Conservation (phyloP, 2,888 invertebrate species). For the Cerastis rubricosa region DNA sequence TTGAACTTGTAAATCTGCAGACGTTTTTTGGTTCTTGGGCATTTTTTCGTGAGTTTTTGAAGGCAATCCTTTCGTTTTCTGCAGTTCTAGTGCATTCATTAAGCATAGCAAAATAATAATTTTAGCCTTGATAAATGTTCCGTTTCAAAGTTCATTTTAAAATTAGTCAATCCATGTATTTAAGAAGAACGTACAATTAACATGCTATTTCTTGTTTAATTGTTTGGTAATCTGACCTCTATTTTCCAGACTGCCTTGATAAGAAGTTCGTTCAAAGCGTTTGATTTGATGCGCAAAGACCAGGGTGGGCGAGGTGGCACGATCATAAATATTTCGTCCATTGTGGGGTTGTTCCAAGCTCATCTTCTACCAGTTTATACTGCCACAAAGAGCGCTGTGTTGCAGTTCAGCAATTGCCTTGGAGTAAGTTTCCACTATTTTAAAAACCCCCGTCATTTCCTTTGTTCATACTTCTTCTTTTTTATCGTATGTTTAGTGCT, state of each 20-base stretch:
- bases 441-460: too few species aligned
- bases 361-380: constrained; percentile 79
- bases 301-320: constrained; percentile 82
- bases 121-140: constrained; percentile 1
- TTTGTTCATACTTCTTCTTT: too few species aligned
- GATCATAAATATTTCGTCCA: constrained; percentile 84
- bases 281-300: constrained; percentile 82
- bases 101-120: neutral
- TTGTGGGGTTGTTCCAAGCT: constrained; percentile 77
- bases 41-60: neutral
- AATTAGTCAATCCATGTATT: neutral
- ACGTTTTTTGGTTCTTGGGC: neutral
- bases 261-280: constrained; percentile 82
- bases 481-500: too few species aligned
- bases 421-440: constrained; percentile 76
- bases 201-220: neutral
- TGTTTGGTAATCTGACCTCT: neutral
- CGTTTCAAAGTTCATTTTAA: constrained; percentile 10
- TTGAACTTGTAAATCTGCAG: neutral
- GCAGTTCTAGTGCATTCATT: neutral
- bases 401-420: constrained; percentile 84
- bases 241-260: constrained; percentile 82
- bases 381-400: constrained; percentile 85
- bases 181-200: too few species aligned
- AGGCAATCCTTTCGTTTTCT: neutral